Evolutionary conservation across 92 coral and sea anemone genomes (phyloP).

Genomic region (Montipora capitata): DNA sequence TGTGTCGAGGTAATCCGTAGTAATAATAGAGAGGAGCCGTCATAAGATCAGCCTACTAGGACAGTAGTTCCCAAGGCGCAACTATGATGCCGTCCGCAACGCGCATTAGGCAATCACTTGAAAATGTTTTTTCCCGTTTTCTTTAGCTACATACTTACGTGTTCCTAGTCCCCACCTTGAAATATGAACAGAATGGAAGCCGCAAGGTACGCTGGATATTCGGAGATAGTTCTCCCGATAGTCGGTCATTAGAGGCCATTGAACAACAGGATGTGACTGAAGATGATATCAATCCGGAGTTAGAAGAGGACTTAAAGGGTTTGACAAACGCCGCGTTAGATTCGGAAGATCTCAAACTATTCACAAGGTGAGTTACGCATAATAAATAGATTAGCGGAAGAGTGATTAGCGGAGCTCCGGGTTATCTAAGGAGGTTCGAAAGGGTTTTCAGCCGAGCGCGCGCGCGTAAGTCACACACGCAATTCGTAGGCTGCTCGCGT

Average conservation of each 20-base stretch:
- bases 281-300: conserved; percentile 60
- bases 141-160: conserved; percentile 94
- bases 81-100: neutral
- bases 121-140: neutral
- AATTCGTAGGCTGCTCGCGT: too few species aligned
- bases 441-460: too few species aligned
- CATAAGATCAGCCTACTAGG: too few species aligned
- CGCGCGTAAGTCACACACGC: too few species aligned
- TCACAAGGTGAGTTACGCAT: conserved; percentile 78
- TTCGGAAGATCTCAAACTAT: conserved; percentile 90
- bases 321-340: conserved; percentile 82
- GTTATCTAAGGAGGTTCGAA: too few species aligned
- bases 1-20: too few species aligned
- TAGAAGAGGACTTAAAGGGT: conserved; percentile 63
- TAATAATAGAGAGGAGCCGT: too few species aligned
- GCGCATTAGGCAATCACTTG: neutral
- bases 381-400: too few species aligned
- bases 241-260: conserved; percentile 46
- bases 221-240: conserved; percentile 84
- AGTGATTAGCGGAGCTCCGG: too few species aligned
- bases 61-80: too few species aligned
- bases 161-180: conserved; percentile 84
- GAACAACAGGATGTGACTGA: conserved; percentile 49
- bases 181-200: conserved; percentile 49
- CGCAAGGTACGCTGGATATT: conserved; percentile 88